These are phyloP conservation scores for Pogonophryne albipinna DNA, from an alignment of 2,797 vertebrate species.

Conservation along the genomic window DNA sequence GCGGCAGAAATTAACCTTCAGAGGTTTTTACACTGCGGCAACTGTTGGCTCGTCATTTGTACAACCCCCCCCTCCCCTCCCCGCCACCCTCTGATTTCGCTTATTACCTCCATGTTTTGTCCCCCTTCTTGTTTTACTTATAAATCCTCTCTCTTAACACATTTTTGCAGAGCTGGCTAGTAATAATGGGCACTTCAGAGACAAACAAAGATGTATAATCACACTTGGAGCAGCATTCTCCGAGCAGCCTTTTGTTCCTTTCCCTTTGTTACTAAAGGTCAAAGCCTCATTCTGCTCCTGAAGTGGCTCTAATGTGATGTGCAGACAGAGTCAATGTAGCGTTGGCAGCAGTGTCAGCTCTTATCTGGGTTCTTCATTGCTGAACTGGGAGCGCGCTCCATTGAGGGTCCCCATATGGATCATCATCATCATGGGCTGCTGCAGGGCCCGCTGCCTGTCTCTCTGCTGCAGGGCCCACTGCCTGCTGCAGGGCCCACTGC, in stretches of 20 bases:
- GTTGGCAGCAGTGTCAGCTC: constrained; percentile 65
- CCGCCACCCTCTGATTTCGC: constrained; percentile 32
- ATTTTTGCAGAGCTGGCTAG: background rate
- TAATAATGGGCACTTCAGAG: constrained; percentile 38
- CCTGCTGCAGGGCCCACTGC: background rate
- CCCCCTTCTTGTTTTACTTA: constrained; percentile 24
- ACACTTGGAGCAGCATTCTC: constrained; percentile 8
- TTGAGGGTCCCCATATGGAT: constrained; percentile 73
- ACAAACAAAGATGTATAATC: constrained; percentile 33
- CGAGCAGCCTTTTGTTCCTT: constrained; percentile 19
- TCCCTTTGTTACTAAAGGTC: constrained; percentile 64
- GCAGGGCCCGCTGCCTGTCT: constrained; percentile 53
- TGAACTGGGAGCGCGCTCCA: constrained; percentile 60
- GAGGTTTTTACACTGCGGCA: constrained; percentile 73
- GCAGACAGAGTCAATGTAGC: constrained; percentile 58
- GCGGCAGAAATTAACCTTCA: constrained; percentile 82
- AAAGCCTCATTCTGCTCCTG: constrained; percentile 49
- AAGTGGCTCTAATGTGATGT: constrained; percentile 59
- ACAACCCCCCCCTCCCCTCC: constrained; percentile 18
- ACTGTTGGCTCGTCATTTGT: constrained; percentile 59
- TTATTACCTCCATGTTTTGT: constrained; percentile 27
- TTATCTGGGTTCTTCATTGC: constrained; percentile 61
- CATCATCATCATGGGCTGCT: constrained; percentile 65
- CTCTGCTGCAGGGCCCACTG: constrained; percentile 48
- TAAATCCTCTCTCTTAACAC: constrained; percentile 14